These are phyloP conservation scores for Myrmecophaga tridactyla DNA, from an alignment of 2,113 vertebrate species.

Conservation along the genomic window DNA sequence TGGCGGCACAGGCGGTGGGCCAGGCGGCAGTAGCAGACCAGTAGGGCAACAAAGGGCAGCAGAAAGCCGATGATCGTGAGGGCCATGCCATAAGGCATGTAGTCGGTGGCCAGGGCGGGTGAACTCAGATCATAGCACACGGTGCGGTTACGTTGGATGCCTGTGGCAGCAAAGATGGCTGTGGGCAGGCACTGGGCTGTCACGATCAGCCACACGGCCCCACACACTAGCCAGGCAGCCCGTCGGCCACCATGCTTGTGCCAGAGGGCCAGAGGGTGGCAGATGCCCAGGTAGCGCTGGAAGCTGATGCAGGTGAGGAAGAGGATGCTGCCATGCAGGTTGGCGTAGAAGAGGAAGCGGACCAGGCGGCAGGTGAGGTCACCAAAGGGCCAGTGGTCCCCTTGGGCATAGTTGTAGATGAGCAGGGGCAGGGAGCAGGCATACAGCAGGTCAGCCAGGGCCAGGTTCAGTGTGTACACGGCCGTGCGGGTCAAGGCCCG, in stretches of 20 bases:
- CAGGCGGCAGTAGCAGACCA: slow-evolving; percentile 93
- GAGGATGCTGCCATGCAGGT: slow-evolving; percentile 94
- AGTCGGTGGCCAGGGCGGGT: slow-evolving; percentile 82
- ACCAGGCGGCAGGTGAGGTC: slow-evolving; percentile 92
- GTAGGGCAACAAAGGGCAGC: slow-evolving; percentile 90
- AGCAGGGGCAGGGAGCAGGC: slow-evolving; percentile 95
- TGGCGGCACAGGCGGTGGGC: slow-evolving; percentile 89
- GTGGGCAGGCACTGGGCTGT: slow-evolving; percentile 90
- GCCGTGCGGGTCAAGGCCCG: slow-evolving; percentile 86
- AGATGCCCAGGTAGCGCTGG: slow-evolving; percentile 96
- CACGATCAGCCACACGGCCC: slow-evolving; percentile 88
- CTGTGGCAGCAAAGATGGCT: slow-evolving; percentile 90
- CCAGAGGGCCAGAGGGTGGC: slow-evolving; percentile 92
- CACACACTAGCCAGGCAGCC: slow-evolving; percentile 90
- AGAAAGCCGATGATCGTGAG: slow-evolving; percentile 92
- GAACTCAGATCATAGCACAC: slow-evolving; percentile 96
- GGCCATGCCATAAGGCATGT: slow-evolving; percentile 95
- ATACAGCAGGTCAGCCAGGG: slow-evolving; percentile 92
- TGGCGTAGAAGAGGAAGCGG: slow-evolving; percentile 98
- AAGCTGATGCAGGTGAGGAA: slow-evolving; percentile 98
- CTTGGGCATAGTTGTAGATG: slow-evolving; percentile 95
- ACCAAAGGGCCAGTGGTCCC: slow-evolving; percentile 97
- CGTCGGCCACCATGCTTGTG: slow-evolving; percentile 90
- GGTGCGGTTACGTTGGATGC: slow-evolving; percentile 93
- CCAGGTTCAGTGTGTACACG: slow-evolving; percentile 96